Base-by-base conservation (phyloP, 2,888 invertebrate genomes). In the Drosophila conformis region DNA sequence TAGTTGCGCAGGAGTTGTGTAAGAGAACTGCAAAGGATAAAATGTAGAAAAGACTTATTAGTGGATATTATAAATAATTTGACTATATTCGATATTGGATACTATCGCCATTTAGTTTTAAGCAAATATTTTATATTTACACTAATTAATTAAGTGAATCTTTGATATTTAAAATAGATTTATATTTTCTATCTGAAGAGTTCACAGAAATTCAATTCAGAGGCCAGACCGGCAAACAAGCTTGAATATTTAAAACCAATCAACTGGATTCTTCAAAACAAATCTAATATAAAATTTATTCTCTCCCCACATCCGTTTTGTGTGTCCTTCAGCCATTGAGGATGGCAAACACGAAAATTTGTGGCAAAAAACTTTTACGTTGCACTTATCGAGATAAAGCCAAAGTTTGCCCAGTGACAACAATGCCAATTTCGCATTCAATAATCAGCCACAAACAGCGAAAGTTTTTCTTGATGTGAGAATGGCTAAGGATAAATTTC, bases 1-100 rank as follows among this genome's bases (percentile, higher is more conserved):
- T 73, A 42, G 71, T 79, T 79, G 69, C 71, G 69, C 74, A 62
- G 69, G 69, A 68, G 48, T 67, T 53, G 57, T 40, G 27, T 48
- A 62, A 36, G 29, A 52, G 65, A 69, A 27, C 82, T 88, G 70
- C 21, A 79, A 76, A 21, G 18, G 3, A 42, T 4, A 67, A 1
- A 63, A 4, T 3, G 27, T 18, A 52, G 4, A 27, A 31, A 36
- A 40, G 10, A 4, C 11, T n/a, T 11, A 21, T 49, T 57, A 51
- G 11, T 29, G 29, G 29, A 25, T 18, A 29, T 6, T 13, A 11
- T 3, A 18, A 13, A 29, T 51, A 15, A 8, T 21, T 46, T 46
- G 2, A 46, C 1, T 13, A 42, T 13, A 13, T 46, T 21, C 42
- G 7, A 21, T 21, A 7, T 46, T 21, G 7, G 1, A 46, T 13